These are phyloP conservation scores for Apogon hyalosoma DNA, from an alignment of 2,797 vertebrate species.

Conservation along the genomic window DNA sequence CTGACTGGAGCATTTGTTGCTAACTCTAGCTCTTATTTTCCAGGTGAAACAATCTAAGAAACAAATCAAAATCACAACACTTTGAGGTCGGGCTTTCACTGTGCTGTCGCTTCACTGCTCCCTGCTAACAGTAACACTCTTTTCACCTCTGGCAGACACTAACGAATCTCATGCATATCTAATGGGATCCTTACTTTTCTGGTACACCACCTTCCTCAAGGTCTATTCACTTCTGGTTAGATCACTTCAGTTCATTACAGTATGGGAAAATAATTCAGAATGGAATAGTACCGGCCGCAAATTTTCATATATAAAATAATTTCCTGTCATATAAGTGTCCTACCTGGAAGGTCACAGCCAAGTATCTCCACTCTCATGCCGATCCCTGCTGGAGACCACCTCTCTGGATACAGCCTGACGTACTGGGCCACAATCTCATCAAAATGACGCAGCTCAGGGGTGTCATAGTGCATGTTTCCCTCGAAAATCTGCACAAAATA, in stretches of 20 bases:
- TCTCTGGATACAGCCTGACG: constrained; percentile 91
- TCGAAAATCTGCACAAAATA: constrained; percentile 89
- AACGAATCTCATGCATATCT: constrained; percentile 68
- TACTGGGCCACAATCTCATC: constrained; percentile 91
- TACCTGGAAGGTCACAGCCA: constrained; percentile 96
- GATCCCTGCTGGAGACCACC: constrained; percentile 96
- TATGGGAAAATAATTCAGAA: constrained; percentile 17
- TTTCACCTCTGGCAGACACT: constrained; percentile 47
- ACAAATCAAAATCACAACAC: constrained; percentile 6
- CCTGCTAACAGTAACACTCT: constrained; percentile 10
- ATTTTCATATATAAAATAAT: constrained; percentile 39
- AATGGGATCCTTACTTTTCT: constrained; percentile 41
- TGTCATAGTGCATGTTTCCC: constrained; percentile 96
- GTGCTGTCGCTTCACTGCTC: not conserved
- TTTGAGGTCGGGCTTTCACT: not conserved
- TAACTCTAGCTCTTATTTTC: constrained; percentile 4
- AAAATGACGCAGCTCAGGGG: constrained; percentile 93
- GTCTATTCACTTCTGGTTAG: constrained; percentile 41
- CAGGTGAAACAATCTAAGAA: constrained; percentile 36
- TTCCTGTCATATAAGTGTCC: constrained; percentile 44
- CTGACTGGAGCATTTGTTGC: constrained; percentile 29
- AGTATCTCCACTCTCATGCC: constrained; percentile 97
- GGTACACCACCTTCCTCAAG: constrained; percentile 43
- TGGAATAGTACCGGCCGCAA: constrained; percentile 16
- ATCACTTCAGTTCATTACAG: constrained; percentile 29